These are phyloP conservation scores for Pristionchus mayeri DNA, from an alignment of 2,888 invertebrate genomes.

Conservation along the genomic window DNA sequence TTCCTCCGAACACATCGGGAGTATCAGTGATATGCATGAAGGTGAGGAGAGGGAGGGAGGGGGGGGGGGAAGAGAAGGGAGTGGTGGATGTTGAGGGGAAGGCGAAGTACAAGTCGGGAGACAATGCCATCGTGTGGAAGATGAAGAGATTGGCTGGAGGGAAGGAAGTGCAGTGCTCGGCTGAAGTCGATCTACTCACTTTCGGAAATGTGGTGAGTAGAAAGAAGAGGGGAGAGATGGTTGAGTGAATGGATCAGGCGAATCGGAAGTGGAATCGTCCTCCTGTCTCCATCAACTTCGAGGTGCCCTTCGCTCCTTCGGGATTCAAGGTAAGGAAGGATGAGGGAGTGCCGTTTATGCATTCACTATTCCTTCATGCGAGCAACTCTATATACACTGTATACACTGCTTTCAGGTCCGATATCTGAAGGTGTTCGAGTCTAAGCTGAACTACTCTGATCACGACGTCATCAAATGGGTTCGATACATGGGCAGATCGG, in stretches of 20 bases:
- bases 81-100: slow-evolving; percentile 79
- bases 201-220: slow-evolving; percentile 85
- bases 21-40: slow-evolving; percentile 98
- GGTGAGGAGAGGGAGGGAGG: slow-evolving; percentile 54
- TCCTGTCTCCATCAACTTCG: slow-evolving; percentile 99
- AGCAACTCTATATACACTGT: background rate
- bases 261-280: slow-evolving; percentile 98
- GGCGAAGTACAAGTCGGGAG: slow-evolving; percentile 98
- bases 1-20: slow-evolving; percentile 97
- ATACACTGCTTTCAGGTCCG: slow-evolving; percentile 82
- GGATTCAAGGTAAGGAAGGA: slow-evolving; percentile 86
- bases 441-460: slow-evolving; percentile 98
- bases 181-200: slow-evolving; percentile 96
- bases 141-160: slow-evolving; percentile 87
- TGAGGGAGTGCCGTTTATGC: background rate
- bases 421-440: slow-evolving; percentile 98
- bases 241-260: slow-evolving; percentile 69
- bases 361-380: background rate
- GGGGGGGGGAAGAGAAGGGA: background rate
- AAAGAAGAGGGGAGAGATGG: background rate
- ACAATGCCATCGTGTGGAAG: slow-evolving; percentile 97
- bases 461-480: slow-evolving; percentile 99
- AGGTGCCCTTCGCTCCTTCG: slow-evolving; percentile 98
- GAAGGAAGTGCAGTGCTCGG: slow-evolving; percentile 98
- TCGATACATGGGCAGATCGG: slow-evolving; percentile 97